Conservation (phyloP, 2,888 invertebrate genomes). For the Heliconius charithonia region DNA sequence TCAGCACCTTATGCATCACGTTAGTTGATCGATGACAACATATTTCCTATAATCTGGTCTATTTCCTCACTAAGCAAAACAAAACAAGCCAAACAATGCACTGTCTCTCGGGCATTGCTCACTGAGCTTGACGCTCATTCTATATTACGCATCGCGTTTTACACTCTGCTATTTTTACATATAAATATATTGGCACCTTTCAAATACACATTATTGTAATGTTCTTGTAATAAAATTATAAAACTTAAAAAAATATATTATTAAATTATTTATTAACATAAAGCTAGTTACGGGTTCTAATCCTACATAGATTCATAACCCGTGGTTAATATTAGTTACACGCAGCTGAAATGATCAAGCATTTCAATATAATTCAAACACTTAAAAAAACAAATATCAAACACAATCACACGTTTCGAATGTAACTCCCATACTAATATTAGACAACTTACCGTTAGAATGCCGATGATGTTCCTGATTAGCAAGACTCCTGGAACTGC, state of each 20-base stretch:
- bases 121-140: slow-evolving; percentile 17
- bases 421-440: neutral
- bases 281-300: neutral
- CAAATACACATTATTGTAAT: neutral
- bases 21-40: slow-evolving; percentile 18
- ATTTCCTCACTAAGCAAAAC: slow-evolving; percentile 38
- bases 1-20: neutral
- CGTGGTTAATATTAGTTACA: neutral
- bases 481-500: slow-evolving; percentile 92
- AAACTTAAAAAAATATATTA: neutral
- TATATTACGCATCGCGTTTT: neutral
- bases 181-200: neutral
- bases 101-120: slow-evolving; percentile 33
- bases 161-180: neutral
- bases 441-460: slow-evolving; percentile 69
- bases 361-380: neutral
- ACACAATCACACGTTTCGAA: neutral
- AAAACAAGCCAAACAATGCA: slow-evolving; percentile 42
- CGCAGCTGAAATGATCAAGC: neutral
- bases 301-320: neutral
- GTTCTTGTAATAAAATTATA: neutral
- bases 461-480: slow-evolving; percentile 79
- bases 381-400: neutral
- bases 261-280: neutral
- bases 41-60: slow-evolving; percentile 25